Conservation (phyloP, 2,113 vertebrate species). For the Halichoerus grypus region DNA sequence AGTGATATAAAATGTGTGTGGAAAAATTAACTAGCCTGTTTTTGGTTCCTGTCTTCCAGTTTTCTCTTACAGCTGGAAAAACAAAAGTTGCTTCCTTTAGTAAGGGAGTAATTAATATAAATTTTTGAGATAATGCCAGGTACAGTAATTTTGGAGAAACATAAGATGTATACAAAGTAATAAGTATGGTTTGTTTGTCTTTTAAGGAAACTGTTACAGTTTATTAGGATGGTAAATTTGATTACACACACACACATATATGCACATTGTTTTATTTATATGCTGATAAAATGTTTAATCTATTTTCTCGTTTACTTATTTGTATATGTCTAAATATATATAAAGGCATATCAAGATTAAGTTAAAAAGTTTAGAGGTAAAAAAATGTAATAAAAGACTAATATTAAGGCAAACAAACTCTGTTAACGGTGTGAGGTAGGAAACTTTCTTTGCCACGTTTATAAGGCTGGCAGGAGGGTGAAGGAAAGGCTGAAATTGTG, state of each 20-base stretch:
- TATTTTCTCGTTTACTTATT: constrained; percentile 3
- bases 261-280: not conserved
- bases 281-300: constrained; percentile 1
- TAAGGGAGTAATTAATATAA: not conserved
- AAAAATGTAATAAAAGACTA: not conserved
- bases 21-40: not conserved
- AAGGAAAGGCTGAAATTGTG: not conserved
- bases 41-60: not conserved
- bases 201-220: not conserved
- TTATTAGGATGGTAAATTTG: not conserved
- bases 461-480: not conserved
- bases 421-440: not conserved
- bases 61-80: constrained; percentile 21
- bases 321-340: not conserved
- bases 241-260: not conserved
- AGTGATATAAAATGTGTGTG: constrained; percentile 4
- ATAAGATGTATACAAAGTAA: not conserved
- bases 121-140: not conserved
- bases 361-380: not conserved
- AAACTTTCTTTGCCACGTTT: not conserved
- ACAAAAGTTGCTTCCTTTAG: constrained; percentile 7
- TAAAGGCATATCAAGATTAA: constrained; percentile 10
- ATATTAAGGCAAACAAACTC: not conserved
- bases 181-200: not conserved
- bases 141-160: not conserved